These are phyloP conservation scores for Lasioglossum malachurum DNA, from an alignment of 2,888 invertebrate genomes.

Conservation along the genomic window DNA sequence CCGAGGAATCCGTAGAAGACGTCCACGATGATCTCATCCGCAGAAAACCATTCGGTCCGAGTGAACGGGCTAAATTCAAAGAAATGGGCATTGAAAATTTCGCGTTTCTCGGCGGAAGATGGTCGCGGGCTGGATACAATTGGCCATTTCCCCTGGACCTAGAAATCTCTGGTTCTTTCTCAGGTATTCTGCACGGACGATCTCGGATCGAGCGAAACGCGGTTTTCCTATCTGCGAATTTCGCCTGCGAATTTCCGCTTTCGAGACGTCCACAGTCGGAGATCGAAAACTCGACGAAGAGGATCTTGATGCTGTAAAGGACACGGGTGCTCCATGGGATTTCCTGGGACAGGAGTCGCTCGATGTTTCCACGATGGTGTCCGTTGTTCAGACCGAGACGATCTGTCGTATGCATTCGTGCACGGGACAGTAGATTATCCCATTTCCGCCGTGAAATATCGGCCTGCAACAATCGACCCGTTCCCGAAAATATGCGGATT, in stretches of 20 bases:
- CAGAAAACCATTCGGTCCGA: background rate
- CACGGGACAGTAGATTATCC: background rate
- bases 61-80: background rate
- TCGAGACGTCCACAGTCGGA: background rate
- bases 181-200: no score
- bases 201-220: background rate
- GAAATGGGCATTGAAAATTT: background rate
- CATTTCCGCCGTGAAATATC: background rate
- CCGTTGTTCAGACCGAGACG: background rate
- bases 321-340: background rate
- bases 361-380: background rate
- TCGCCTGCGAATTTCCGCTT: background rate
- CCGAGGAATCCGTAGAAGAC: background rate
- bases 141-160: background rate
- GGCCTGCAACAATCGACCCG: background rate
- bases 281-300: slow-evolving; percentile 8
- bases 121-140: background rate
- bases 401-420: background rate
- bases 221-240: background rate
- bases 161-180: slow-evolving; percentile 26
- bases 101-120: background rate
- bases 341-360: background rate
- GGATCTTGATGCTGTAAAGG: background rate
- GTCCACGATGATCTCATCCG: background rate
- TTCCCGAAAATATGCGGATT: slow-evolving; percentile 7